Percentiles rank a stretch among this genome's conserved stretches.
phyloP scores from a whole-genome alignment of 2,888 invertebrate genomes.

The Apoderus coryli region DNA sequence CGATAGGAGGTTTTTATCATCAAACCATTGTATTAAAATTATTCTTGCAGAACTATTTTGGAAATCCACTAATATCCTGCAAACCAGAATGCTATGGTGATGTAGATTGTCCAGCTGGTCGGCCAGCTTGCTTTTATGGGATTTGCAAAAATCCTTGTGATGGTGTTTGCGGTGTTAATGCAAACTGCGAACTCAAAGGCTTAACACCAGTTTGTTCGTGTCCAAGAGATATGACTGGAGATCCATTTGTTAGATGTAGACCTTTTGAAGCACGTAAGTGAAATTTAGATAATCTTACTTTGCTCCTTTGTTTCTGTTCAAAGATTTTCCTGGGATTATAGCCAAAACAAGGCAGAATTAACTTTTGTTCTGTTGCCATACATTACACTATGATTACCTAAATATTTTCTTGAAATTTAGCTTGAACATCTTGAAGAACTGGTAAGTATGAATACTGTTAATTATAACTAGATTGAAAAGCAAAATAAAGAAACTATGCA shows the following conservation, averaged over 20 bases:
- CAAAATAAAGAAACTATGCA: too few relatives aligned
- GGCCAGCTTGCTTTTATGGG: conserved; percentile 68
- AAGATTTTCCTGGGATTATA: too few relatives aligned
- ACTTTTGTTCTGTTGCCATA: conserved; percentile 1
- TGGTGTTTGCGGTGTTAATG: conserved; percentile 63
- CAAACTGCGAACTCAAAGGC: conserved; percentile 65
- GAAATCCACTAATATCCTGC: conserved; percentile 62
- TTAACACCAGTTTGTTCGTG: conserved; percentile 76
- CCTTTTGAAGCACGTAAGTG: conserved; percentile 62
- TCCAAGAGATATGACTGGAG: conserved; percentile 74
- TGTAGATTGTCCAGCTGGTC: conserved; percentile 60
- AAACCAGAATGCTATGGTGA: conserved; percentile 68
- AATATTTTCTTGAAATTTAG: too few relatives aligned
- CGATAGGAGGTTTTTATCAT: conserved; percentile 1
- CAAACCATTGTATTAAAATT: neutral
- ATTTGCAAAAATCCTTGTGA: conserved; percentile 74
- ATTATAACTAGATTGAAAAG: too few relatives aligned
- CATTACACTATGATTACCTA: neutral
- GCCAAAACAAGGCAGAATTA: too few relatives aligned
- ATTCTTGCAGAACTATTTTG: conserved; percentile 40
- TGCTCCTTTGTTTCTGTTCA: too few relatives aligned
- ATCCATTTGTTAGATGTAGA: conserved; percentile 70
- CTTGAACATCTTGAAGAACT: too few relatives aligned
- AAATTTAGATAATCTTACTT: neutral
- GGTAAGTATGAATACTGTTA: too few relatives aligned